Evolutionary conservation across 2,888 invertebrate genomes (phyloP).

Genomic region (Brachyptera putata): DNA sequence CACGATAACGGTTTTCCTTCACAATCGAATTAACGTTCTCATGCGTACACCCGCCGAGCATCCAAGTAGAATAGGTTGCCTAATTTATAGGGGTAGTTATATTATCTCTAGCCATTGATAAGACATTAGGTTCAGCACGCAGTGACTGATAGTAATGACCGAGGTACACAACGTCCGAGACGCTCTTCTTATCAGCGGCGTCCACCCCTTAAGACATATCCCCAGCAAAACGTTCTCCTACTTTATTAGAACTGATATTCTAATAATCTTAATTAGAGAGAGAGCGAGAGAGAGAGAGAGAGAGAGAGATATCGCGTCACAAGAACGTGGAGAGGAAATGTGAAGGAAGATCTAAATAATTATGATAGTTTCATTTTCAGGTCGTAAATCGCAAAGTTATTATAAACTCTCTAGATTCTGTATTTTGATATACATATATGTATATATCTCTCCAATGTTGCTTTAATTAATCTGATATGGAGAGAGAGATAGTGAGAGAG

Average conservation of each 20-base stretch:
- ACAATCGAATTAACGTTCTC: too few species aligned
- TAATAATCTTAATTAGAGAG: too few species aligned
- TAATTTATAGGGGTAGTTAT: slow-evolving; percentile 18
- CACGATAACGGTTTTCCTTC: not conserved
- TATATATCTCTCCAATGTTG: slow-evolving; percentile 51
- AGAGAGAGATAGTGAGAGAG: too few species aligned
- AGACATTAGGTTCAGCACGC: slow-evolving; percentile 8
- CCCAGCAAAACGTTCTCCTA: slow-evolving; percentile 6
- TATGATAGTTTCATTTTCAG: slow-evolving; percentile 28
- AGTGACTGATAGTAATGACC: slow-evolving; percentile 18
- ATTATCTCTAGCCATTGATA: slow-evolving; percentile 7
- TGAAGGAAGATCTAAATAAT: slow-evolving; percentile 36
- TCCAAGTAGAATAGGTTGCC: slow-evolving; percentile 14
- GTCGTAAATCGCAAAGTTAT: slow-evolving; percentile 51
- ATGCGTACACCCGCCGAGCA: slow-evolving; percentile 12
- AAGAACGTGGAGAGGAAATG: slow-evolving; percentile 41
- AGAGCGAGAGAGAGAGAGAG: too few species aligned
- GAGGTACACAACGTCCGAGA: slow-evolving; percentile 12
- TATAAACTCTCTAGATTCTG: slow-evolving; percentile 49
- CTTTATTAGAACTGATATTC: too few species aligned
- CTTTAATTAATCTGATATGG: slow-evolving; percentile 50
- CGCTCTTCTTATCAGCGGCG: slow-evolving; percentile 17
- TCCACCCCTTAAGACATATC: slow-evolving; percentile 1
- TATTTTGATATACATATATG: slow-evolving; percentile 48
- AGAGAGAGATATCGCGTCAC: too few species aligned